Evolutionary conservation across 2,888 invertebrate species (phyloP), one percentile per base, ranked within the genome.

Genomic region (Arrhopalites spinosus): DNA sequence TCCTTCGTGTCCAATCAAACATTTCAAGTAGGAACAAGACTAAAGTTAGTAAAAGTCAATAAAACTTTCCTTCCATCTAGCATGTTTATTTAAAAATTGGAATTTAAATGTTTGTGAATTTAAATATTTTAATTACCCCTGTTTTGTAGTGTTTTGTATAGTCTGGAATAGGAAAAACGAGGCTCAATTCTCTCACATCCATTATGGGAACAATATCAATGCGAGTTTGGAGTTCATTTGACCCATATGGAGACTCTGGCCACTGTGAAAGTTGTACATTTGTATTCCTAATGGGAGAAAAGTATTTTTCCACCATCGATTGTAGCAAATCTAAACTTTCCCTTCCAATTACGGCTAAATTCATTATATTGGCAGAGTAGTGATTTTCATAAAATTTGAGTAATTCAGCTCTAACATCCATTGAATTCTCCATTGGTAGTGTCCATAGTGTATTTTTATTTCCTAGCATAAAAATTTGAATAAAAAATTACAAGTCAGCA

Each of bases 391-490:
- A 53, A 70, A 80, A 80, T 1, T 77, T 56, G 0, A 66, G 11
- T 17, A 77, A 67, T 15, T 68, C 73, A 20, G 74, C 50, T 53
- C 76, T 53, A 17, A 80, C 78, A 74, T 74, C 73, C 20, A 79
- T 78, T 2, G 71, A 73, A 23, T 66, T 70, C 29, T 76, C 29
- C 17, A n/a, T 63, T 27, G 80, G 80, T 11, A 27, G 25, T 45
- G 61, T 73, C 36, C 70, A 74, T 7, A 80, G 43, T 0, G 78
- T 78, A 2, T 63, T 36, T 53, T 74, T 76, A 45, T 80, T 80
- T 25, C 80, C 79, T 84, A 90, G 94, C 96, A 96, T 95, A 87
- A 98, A 99, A n/a, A n/a, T n/a, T n/a, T n/a, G n/a, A n/a, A n/a
- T n/a, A n/a, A n/a, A n/a, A n/a, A n/a, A n/a, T n/a, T n/a, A n/a